Evolutionary conservation across 2,113 vertebrate genomes (phyloP).

Genomic region (Larimichthys polyactis): DNA sequence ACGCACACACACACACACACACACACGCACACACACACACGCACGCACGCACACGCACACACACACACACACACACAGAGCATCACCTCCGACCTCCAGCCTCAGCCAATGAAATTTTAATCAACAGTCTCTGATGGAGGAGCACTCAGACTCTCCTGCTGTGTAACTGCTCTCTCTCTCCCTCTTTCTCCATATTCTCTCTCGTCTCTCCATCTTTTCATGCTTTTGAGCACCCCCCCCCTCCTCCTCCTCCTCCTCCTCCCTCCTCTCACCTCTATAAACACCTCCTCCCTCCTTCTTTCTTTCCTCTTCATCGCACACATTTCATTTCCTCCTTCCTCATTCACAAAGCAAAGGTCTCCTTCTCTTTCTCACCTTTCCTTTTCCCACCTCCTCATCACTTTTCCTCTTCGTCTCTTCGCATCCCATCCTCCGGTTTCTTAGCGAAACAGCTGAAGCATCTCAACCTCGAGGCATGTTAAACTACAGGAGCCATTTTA

Average conservation of each 20-base stretch:
- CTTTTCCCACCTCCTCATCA: not conserved
- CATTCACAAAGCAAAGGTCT: conserved; percentile 64
- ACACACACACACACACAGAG: conserved; percentile 29
- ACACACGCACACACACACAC: conserved; percentile 31
- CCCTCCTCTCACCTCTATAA: conserved; percentile 35
- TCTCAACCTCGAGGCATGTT: not conserved
- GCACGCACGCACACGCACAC: conserved; percentile 35
- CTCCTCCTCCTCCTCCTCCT: not conserved
- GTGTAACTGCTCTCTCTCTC: conserved; percentile 75
- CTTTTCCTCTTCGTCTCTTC: not conserved
- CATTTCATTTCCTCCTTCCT: conserved; percentile 43
- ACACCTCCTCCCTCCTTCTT: conserved; percentile 22
- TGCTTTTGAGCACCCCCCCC: conserved; percentile 41
- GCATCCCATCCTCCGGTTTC: not conserved
- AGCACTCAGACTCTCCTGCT: conserved; percentile 84
- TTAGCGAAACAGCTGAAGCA: not conserved
- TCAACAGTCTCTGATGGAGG: conserved; percentile 80
- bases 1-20: conserved; percentile 35
- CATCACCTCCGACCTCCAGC: conserved; percentile 71
- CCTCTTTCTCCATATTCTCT: conserved; percentile 47
- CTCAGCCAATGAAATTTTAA: conserved; percentile 85
- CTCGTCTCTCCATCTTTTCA: conserved; percentile 61
- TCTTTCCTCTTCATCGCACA: conserved; percentile 33
- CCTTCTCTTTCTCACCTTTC: conserved; percentile 15
- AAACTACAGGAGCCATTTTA: not conserved